These are phyloP conservation scores for Montipora foliosa DNA, from an alignment of 64 coral and sea anemone genomes.

Conservation along the genomic window DNA sequence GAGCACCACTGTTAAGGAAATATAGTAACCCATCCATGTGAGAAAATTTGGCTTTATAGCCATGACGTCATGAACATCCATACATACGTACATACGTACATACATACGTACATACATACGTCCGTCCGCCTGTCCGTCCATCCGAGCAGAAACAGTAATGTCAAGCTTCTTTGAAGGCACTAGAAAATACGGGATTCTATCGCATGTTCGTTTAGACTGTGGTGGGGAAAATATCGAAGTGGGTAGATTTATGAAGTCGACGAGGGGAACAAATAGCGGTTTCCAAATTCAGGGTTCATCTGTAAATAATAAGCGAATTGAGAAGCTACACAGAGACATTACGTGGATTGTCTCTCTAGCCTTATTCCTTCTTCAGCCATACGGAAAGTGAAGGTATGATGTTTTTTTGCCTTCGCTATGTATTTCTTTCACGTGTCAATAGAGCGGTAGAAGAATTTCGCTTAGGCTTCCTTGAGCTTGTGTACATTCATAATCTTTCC, in stretches of 20 bases:
- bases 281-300: not conserved
- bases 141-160: constrained; percentile 3
- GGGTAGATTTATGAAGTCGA: not conserved
- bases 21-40: too few relatives aligned
- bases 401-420: too few relatives aligned
- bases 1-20: too few relatives aligned
- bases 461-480: too few relatives aligned
- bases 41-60: too few relatives aligned
- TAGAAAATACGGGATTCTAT: not conserved
- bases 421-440: too few relatives aligned
- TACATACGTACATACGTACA: too few relatives aligned
- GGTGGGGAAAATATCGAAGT: not conserved
- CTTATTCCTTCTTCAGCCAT: not conserved
- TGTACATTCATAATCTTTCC: too few relatives aligned
- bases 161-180: not conserved
- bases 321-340: not conserved
- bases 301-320: not conserved
- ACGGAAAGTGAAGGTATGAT: not conserved
- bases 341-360: not conserved
- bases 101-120: too few relatives aligned
- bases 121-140: too few relatives aligned
- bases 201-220: not conserved
- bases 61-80: too few relatives aligned
- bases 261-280: not conserved
- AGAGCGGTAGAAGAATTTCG: too few relatives aligned